Percentiles rank a stretch among this genome's conserved stretches.
These are phyloP conservation scores for Charina bottae DNA, from an alignment of 2,113 vertebrate species.

Conservation along the genomic window DNA sequence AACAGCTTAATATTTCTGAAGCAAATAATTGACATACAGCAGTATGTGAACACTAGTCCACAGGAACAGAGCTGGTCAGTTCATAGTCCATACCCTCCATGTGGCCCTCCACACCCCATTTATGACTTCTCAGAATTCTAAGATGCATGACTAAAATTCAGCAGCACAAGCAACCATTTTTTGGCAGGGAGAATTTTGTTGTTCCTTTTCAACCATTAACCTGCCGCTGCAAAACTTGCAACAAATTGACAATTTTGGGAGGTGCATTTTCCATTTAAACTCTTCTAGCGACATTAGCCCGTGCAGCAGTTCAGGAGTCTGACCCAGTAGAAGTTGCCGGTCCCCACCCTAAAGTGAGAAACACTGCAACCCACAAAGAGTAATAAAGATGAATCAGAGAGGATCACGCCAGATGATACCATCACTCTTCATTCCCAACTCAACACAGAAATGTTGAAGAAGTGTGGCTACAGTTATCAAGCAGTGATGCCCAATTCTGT, in stretches of 20 bases:
- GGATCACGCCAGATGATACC: not conserved
- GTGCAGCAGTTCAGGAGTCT: not conserved
- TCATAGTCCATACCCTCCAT: not conserved
- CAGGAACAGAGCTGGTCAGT: not conserved
- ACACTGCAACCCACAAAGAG: not conserved
- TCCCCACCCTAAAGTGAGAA: not conserved
- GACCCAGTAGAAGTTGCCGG: not conserved
- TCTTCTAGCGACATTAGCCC: not conserved
- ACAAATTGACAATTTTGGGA: not conserved
- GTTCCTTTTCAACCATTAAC: not conserved
- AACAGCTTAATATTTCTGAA: not conserved
- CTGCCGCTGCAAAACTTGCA: not conserved
- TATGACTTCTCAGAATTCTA: not conserved
- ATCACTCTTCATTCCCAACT: not conserved
- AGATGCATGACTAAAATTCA: not conserved
- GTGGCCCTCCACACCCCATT: not conserved
- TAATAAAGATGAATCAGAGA: not conserved
- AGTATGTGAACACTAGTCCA: not conserved
- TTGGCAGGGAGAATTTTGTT: not conserved
- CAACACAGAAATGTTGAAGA: not conserved
- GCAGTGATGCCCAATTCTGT: not conserved
- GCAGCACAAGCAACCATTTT: not conserved
- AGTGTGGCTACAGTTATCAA: too few species aligned
- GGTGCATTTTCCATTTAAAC: not conserved
- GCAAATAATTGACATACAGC: not conserved